Evolutionary conservation across 1,140 invertebrate species (phyloP).

Genomic region (Papilio xuthus): DNA sequence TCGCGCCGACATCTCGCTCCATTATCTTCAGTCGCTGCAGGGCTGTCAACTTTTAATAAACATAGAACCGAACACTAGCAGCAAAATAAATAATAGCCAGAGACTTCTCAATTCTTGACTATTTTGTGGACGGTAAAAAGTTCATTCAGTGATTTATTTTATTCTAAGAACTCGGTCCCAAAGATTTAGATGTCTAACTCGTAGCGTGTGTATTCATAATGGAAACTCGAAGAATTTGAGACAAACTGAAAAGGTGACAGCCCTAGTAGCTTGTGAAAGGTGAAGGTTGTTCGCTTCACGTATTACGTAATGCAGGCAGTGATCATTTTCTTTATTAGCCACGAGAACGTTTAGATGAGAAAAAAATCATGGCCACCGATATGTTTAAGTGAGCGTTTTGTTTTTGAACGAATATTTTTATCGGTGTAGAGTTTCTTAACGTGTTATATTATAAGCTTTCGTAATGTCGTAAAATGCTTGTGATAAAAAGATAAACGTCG

Average conservation of each 20-base stretch:
- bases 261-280: conserved; percentile 47
- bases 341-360: conserved; percentile 39
- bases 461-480: conserved; percentile 5
- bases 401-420: conserved; percentile 28
- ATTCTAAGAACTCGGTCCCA: no score
- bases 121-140: neutral
- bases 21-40: conserved; percentile 46
- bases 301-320: conserved; percentile 48
- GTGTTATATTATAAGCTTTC: conserved; percentile 14
- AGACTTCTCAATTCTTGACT: neutral
- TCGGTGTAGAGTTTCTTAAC: conserved; percentile 16
- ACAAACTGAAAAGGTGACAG: neutral
- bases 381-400: conserved; percentile 31
- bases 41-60: neutral
- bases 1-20: conserved; percentile 37
- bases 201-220: neutral
- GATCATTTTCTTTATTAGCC: conserved; percentile 49
- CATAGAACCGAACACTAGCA: neutral
- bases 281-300: conserved; percentile 51
- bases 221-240: neutral
- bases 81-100: neutral
- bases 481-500: conserved; percentile 5
- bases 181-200: no score
- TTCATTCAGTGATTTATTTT: neutral
- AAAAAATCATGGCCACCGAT: conserved; percentile 26